Conservation (phyloP, 2,888 invertebrate species). For the Idaea biselata region DNA sequence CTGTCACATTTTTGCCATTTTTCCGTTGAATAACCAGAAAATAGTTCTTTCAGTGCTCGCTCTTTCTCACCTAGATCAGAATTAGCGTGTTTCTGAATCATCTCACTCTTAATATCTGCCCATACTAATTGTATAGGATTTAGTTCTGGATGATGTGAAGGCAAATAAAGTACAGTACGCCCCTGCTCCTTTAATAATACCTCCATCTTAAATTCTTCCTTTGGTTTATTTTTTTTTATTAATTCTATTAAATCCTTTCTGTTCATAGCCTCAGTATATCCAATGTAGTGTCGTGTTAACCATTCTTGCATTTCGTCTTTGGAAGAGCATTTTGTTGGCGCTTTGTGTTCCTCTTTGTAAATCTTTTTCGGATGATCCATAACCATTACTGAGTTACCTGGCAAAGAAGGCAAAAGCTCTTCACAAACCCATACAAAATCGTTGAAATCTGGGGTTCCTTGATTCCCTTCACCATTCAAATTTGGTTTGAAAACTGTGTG, state of each 20-base stretch:
- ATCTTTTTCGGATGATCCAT: conserved; percentile 8
- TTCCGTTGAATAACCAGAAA: conserved; percentile 8
- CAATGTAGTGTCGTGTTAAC: conserved; percentile 7
- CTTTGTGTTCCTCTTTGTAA: conserved; percentile 3
- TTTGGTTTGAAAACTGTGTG: not conserved
- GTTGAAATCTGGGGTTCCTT: not conserved
- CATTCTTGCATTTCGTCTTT: conserved; percentile 10
- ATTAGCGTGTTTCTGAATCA: conserved; percentile 13
- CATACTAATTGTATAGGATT: conserved; percentile 30
- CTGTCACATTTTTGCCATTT: conserved; percentile 9
- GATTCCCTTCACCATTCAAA: not conserved
- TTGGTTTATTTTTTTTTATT: not conserved
- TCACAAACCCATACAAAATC: conserved; percentile 10
- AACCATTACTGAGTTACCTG: conserved; percentile 10
- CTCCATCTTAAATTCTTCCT: not conserved
- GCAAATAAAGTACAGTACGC: conserved; percentile 24
- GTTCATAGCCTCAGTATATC: conserved; percentile 6
- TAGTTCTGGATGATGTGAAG: conserved; percentile 33
- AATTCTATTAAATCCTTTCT: not conserved
- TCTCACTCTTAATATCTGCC: conserved; percentile 17
- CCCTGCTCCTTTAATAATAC: conserved; percentile 11
- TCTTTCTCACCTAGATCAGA: conserved; percentile 5
- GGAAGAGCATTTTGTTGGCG: conserved; percentile 2
- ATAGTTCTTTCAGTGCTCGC: conserved; percentile 10
- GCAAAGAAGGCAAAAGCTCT: conserved; percentile 8